phyloP scores from a whole-genome alignment of 2,797 vertebrate genomes.

The Thunnus albacares region DNA sequence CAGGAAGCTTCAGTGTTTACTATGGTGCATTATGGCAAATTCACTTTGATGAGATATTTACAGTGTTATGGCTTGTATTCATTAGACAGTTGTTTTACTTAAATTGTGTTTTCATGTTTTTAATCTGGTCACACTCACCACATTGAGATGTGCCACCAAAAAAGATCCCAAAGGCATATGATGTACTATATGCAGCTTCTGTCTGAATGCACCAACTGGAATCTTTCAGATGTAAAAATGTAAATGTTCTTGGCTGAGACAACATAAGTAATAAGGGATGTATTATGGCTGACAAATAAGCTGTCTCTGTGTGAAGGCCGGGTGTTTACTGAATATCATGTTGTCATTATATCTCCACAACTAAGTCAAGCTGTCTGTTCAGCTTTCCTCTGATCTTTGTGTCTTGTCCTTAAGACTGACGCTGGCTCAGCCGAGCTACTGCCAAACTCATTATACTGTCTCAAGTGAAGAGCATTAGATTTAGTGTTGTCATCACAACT shows the following conservation, averaged over 20 bases:
- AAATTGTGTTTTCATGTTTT: background rate
- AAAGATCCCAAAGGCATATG: background rate
- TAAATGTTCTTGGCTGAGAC: too few relatives aligned
- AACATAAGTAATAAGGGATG: background rate
- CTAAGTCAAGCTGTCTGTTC: constrained; percentile 1
- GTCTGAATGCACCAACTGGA: too few relatives aligned
- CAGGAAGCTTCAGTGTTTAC: too few relatives aligned
- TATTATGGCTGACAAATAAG: background rate
- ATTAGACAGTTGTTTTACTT: too few relatives aligned
- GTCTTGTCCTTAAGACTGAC: background rate
- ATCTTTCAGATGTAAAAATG: too few relatives aligned
- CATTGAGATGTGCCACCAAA: background rate
- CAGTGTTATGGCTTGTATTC: too few relatives aligned
- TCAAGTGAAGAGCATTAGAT: constrained; percentile 1
- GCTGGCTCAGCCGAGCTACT: background rate
- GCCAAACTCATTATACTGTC: background rate
- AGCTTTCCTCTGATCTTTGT: background rate
- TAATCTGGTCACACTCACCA: background rate
- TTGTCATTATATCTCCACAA: too few relatives aligned
- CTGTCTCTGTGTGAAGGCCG: background rate
- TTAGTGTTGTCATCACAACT: background rate
- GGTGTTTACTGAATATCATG: background rate
- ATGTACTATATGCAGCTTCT: background rate
- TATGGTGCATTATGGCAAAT: too few relatives aligned
- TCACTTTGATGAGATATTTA: too few relatives aligned